Percentiles rank a stretch among this genome's conserved stretches.
Conservation (phyloP, 2,113 vertebrate species). For the Burhinus bistriatus region DNA sequence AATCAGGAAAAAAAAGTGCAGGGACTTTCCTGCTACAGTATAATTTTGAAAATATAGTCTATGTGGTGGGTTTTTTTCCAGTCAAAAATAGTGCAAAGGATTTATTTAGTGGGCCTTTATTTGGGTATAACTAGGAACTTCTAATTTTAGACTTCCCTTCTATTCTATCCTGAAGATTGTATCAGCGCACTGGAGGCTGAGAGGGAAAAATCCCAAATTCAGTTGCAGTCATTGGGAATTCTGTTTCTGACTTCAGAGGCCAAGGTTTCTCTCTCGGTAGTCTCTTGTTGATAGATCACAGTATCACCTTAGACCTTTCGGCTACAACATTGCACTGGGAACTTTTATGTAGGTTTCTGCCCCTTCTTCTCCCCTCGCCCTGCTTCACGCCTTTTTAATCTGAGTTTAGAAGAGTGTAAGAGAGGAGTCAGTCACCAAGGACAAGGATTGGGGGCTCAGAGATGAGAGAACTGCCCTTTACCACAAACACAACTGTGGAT, state of each 20-base stretch:
- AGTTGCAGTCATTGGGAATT: background rate
- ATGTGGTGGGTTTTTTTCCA: background rate
- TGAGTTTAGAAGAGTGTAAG: background rate
- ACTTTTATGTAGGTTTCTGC: background rate
- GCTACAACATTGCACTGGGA: background rate
- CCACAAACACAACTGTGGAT: background rate
- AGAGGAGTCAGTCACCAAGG: background rate
- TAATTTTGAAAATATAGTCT: background rate
- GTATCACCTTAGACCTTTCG: background rate
- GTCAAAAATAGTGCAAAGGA: background rate
- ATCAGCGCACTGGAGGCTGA: accelerated
- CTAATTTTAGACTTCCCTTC: background rate
- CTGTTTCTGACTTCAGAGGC: background rate
- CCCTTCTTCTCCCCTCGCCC: background rate
- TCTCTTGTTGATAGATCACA: background rate
- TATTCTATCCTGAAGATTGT: background rate
- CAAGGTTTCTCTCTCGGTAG: background rate
- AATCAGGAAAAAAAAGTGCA: background rate
- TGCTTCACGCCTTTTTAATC: background rate
- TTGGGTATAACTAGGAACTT: background rate
- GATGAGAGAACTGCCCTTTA: background rate
- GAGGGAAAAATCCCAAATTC: background rate
- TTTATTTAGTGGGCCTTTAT: background rate
- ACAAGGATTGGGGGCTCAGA: background rate
- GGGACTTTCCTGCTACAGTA: background rate